Evolutionary conservation across 2,113 vertebrate genomes (phyloP), one percentile per base, ranked within the genome.

Genomic region (Brachionichthys hirsutus): DNA sequence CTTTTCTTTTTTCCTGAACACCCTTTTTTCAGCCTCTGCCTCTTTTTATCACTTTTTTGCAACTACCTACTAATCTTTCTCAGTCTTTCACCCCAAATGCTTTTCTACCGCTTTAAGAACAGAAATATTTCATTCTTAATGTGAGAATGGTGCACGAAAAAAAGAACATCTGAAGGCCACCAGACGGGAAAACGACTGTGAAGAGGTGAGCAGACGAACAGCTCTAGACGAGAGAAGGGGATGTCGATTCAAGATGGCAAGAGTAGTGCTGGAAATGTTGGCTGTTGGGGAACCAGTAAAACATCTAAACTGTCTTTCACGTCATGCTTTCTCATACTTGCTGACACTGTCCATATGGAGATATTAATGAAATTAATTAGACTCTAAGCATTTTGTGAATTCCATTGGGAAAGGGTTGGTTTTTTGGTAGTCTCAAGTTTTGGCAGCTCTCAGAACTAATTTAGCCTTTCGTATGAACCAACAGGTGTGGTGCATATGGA

Each of bases 371-470:
- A 49, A 35, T 53, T 70, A 50, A 65, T 58, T 47, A 51, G 34
- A 45, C 19, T 35, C 17, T 22, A 43, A 45, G 43, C 30, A 45
- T 56, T 60, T 52, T 15, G 38, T 10, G 4, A 24, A 16, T 45
- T 12, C n/a, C 68, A 14, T 14, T 38, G 45, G 46, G 61, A 49
- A 66, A 58, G 13, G 12, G 46, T 60, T 22, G 41, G 15, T 20
- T 58, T 70, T 57, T 67, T 51, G 47, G 55, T 41, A 47, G 17
- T 43, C 30, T 48, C 55, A 62, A 35, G 17, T 69, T 68, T 12
- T 63, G 60, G 60, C 54, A 72, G 53, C 58, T 71, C 57, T 47
- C 38, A 49, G 54, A 67, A 54, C 48, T 54, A 18, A 61, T 54
- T 59, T 70, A 0, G 15, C 47, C 54, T 69, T 53, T 40, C 62